phyloP scores from a whole-genome alignment of 2,888 invertebrate species.

The Mesodorylaimus sp. region DNA sequence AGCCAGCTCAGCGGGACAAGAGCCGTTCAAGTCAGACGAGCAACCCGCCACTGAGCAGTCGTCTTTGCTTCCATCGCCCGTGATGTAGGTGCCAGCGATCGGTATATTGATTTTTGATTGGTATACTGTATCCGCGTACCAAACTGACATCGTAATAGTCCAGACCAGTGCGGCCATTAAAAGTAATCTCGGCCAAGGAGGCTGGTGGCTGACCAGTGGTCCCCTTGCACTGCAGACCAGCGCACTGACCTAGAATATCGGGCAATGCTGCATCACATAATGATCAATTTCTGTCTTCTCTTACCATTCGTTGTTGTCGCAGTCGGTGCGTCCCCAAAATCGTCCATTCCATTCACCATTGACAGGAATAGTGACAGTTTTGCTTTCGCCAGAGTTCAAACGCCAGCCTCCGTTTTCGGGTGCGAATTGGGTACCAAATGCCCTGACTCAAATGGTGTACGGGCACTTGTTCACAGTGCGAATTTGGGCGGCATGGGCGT shows the following conservation, averaged over 20 bases:
- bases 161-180: constrained; percentile 29
- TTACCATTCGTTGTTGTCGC: constrained; percentile 29
- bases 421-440: background rate
- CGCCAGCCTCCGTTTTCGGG: background rate
- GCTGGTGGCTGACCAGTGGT: constrained; percentile 35
- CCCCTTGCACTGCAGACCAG: too few relatives aligned
- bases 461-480: background rate
- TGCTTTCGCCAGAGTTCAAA: background rate
- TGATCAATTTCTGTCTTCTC: constrained; percentile 25
- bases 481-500: too few relatives aligned
- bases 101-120: too few relatives aligned
- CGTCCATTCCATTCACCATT: constrained; percentile 31
- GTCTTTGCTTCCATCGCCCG: too few relatives aligned
- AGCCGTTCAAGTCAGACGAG: too few relatives aligned
- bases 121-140: constrained; percentile 39
- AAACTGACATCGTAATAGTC: constrained; percentile 39
- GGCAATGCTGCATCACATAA: constrained; percentile 20
- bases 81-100: too few relatives aligned
- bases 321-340: constrained; percentile 37
- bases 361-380: background rate
- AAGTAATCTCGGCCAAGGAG: constrained; percentile 35
- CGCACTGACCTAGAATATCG: too few relatives aligned
- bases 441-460: background rate
- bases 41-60: too few relatives aligned
- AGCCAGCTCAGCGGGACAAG: too few relatives aligned